Evolutionary conservation across 2,113 vertebrate genomes (phyloP).

Genomic region (Eulemur rufifrons): DNA sequence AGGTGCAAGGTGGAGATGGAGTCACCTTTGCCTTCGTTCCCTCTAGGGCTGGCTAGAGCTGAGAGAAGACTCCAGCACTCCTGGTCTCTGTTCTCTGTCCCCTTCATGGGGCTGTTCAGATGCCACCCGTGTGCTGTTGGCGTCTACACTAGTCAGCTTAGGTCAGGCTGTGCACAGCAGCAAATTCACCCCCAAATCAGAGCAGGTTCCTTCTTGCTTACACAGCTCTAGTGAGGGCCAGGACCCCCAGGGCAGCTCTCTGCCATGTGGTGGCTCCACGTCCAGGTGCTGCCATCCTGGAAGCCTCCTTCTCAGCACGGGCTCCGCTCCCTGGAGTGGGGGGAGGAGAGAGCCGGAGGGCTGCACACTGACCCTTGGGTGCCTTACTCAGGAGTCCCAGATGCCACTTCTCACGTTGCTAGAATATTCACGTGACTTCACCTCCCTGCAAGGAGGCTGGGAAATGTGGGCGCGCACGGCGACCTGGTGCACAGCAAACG

Average conservation of each 20-base stretch:
- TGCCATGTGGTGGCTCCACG: not conserved
- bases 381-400: not conserved
- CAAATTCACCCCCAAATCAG: not conserved
- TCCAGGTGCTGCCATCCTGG: not conserved
- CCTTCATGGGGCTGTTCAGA: too few relatives aligned
- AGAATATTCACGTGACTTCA: not conserved
- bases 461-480: accelerated
- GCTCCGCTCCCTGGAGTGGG: not conserved
- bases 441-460: not conserved
- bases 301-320: not conserved
- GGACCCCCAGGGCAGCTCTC: not conserved
- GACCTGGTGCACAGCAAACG: too few relatives aligned
- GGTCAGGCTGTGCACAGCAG: not conserved
- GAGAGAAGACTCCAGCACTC: not conserved
- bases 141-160: not conserved
- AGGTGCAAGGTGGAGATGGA: not conserved
- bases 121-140: not conserved
- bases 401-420: not conserved
- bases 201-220: not conserved
- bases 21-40: not conserved
- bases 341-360: not conserved
- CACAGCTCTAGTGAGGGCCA: not conserved
- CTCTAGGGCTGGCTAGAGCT: not conserved
- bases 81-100: not conserved
- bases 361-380: not conserved